phyloP scores from a whole-genome alignment of 2,113 vertebrate species.

The Ammodytes dubius region DNA sequence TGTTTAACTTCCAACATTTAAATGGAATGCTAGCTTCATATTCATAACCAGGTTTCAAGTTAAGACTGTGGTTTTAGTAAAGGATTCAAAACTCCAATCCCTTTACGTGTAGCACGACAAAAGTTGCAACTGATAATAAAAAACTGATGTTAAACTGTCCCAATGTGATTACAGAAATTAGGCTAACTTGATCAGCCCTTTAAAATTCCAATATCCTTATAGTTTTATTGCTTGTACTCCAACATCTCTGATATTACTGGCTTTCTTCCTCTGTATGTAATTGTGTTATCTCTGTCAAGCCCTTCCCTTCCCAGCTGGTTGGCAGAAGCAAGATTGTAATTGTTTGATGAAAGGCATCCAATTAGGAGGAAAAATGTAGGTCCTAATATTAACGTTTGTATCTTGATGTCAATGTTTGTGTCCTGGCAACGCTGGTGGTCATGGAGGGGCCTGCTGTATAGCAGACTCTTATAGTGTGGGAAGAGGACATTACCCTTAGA shows the following conservation, averaged over 20 bases:
- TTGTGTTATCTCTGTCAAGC: constrained; percentile 71
- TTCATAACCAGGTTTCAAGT: no score
- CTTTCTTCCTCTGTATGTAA: constrained; percentile 55
- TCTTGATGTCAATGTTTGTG: constrained; percentile 53
- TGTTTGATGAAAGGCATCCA: constrained; percentile 79
- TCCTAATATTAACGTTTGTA: constrained; percentile 59
- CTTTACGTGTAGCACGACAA: no score
- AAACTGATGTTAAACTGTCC: no score
- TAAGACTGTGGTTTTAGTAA: no score
- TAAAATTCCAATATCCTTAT: no score
- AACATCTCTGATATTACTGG: constrained; percentile 44
- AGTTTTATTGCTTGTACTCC: constrained; percentile 14
- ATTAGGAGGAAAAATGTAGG: constrained; percentile 74
- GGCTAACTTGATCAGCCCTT: no score
- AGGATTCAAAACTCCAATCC: no score
- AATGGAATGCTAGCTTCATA: no score
- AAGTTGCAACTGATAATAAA: no score
- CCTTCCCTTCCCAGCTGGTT: constrained; percentile 81
- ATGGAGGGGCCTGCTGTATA: constrained; percentile 57
- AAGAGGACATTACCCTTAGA: constrained; percentile 76
- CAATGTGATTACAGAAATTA: no score
- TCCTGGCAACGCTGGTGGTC: constrained; percentile 54
- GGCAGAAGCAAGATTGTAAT: constrained; percentile 76
- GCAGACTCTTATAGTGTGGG: constrained; percentile 72
- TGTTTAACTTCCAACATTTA: no score